Evolutionary conservation across 53 echinoderm and acorn worm genomes (phyloP).

Genomic region (Henricia sp.): DNA sequence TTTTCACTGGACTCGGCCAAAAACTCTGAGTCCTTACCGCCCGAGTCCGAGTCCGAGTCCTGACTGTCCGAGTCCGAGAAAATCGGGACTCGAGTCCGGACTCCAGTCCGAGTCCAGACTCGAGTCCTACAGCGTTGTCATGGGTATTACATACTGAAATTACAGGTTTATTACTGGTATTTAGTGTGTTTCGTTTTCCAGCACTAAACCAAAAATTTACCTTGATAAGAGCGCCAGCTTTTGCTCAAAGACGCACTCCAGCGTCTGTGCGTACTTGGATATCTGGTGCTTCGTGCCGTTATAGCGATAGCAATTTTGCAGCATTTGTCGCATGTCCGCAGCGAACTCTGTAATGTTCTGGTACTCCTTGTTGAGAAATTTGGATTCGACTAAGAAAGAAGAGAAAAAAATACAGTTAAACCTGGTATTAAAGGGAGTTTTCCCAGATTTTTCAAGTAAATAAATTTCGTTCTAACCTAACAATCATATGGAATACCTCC

Average conservation of each 20-base stretch:
- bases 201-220: slow-evolving; percentile 28
- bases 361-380: slow-evolving; percentile 73
- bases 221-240: slow-evolving; percentile 73
- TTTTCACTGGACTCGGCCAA: too few species aligned
- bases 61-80: too few species aligned
- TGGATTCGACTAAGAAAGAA: slow-evolving; percentile 69
- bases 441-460: not conserved
- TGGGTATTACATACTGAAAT: too few species aligned
- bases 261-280: slow-evolving; percentile 75
- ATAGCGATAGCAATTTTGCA: slow-evolving; percentile 89
- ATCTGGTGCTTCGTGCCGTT: slow-evolving; percentile 81
- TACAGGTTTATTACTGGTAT: too few species aligned
- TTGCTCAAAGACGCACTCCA: slow-evolving; percentile 79
- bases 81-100: too few species aligned
- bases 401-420: not conserved
- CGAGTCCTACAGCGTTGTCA: too few species aligned
- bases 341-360: slow-evolving; percentile 76
- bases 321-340: slow-evolving; percentile 67
- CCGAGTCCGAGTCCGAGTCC: too few species aligned
- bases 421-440: not conserved
- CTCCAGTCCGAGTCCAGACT: too few species aligned
- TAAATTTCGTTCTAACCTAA: too few species aligned
- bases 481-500: too few species aligned
- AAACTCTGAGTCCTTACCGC: too few species aligned
- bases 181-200: too few species aligned